Conservation (phyloP, 1,140 invertebrate genomes). For the Tetramorium simillimum region DNA sequence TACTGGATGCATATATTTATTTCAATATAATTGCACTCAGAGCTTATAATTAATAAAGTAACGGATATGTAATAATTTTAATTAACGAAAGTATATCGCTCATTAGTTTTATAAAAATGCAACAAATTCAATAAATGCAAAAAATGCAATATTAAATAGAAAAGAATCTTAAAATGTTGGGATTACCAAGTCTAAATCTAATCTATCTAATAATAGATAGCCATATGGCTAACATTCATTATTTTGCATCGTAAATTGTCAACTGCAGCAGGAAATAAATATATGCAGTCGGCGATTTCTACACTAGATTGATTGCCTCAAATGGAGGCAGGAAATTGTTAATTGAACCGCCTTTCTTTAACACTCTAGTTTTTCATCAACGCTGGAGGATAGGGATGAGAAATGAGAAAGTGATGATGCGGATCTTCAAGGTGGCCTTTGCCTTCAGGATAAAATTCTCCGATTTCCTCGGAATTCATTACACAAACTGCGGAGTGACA, state of each 20-base stretch:
- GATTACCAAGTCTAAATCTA: neutral
- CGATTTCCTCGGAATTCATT: slow-evolving; percentile 35
- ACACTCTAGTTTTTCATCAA: slow-evolving; percentile 31
- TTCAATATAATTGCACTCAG: neutral
- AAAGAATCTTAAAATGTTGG: neutral
- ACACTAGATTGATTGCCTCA: slow-evolving; percentile 29
- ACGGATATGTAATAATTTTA: neutral
- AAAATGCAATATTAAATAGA: neutral
- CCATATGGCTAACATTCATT: neutral
- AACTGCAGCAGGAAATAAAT: slow-evolving; percentile 41
- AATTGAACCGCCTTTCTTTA: slow-evolving; percentile 39
- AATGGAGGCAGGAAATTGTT: slow-evolving; percentile 41
- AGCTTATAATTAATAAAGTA: neutral
- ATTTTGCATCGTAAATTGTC: slow-evolving; percentile 44
- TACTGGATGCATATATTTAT: neutral
- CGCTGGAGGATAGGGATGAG: neutral
- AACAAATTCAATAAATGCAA: neutral
- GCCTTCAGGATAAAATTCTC: neutral
- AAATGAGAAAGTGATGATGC: slow-evolving; percentile 44
- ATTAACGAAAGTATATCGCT: neutral
- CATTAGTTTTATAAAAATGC: neutral
- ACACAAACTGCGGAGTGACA: neutral
- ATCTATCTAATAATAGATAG: slow-evolving; percentile 15
- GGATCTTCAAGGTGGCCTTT: neutral
- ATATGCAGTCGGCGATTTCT: neutral